These are phyloP conservation scores for Cydia splendana DNA, from an alignment of 1,140 invertebrate species.

Conservation along the genomic window DNA sequence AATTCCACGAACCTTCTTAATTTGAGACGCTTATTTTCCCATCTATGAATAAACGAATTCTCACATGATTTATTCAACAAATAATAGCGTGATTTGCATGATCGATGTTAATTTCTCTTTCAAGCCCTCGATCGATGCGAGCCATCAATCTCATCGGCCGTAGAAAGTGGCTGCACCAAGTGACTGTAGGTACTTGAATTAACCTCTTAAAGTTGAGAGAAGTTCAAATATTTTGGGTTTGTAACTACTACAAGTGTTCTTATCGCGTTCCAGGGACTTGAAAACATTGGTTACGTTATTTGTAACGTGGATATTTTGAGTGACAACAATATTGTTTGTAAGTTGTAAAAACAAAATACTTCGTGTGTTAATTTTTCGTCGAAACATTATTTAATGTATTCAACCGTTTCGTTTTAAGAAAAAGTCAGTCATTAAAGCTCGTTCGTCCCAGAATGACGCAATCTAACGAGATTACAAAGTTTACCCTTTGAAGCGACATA, in stretches of 20 bases:
- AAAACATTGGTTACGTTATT: not conserved
- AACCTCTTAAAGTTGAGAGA: constrained; percentile 15
- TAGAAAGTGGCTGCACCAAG: constrained; percentile 11
- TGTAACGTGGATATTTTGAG: not conserved
- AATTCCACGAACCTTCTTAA: not conserved
- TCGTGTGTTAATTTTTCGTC: not conserved
- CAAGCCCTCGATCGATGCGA: not conserved
- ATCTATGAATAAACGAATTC: not conserved
- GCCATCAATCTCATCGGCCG: constrained; percentile 6
- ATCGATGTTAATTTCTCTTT: constrained; percentile 19
- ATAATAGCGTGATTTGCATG: constrained; percentile 2
- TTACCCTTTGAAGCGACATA: constrained; percentile 21
- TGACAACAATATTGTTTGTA: not conserved
- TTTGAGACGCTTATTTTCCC: not conserved
- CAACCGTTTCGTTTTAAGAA: not conserved
- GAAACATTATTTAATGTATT: not conserved
- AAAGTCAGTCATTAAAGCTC: not conserved
- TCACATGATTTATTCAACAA: constrained; percentile 5
- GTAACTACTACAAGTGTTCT: not conserved
- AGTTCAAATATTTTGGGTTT: constrained; percentile 5
- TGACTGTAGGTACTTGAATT: not conserved
- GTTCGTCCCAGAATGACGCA: not conserved
- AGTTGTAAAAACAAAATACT: not conserved
- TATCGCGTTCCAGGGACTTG: not conserved
- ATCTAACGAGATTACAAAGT: constrained; percentile 30